Evolutionary conservation across 2,797 vertebrate genomes (phyloP).

Genomic region (Argya squamiceps): DNA sequence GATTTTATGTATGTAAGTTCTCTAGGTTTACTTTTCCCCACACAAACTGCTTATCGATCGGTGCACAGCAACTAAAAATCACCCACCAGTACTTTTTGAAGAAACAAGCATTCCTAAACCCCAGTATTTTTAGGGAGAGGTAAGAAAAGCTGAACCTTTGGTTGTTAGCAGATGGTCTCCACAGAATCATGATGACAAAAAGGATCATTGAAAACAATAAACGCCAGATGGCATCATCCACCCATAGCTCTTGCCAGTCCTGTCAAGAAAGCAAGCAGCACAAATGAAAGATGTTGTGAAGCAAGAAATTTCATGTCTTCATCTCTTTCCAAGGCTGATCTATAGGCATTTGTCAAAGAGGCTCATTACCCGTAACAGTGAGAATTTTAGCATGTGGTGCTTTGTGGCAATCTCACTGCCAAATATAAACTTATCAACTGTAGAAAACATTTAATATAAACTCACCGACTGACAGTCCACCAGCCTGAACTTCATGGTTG

Average conservation of each 20-base stretch:
- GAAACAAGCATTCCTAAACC: neutral
- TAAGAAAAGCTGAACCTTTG: conserved; percentile 84
- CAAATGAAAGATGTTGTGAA: neutral
- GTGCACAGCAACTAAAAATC: neutral
- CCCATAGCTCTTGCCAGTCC: conserved; percentile 96
- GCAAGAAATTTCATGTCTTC: neutral
- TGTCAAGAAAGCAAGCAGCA: conserved; percentile 58
- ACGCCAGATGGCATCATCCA: conserved; percentile 96
- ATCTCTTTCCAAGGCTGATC: neutral
- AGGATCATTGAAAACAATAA: conserved; percentile 95
- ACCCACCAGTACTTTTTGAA: neutral
- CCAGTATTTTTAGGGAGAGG: neutral
- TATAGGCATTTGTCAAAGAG: neutral
- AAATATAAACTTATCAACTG: neutral
- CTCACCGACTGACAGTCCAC: conserved; percentile 94
- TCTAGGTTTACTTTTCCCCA: neutral
- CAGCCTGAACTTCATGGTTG: conserved; percentile 93
- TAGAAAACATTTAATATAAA: conserved; percentile 12
- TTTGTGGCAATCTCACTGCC: neutral
- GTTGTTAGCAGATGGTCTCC: conserved; percentile 93
- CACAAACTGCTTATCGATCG: neutral
- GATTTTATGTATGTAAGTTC: neutral
- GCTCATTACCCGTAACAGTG: neutral
- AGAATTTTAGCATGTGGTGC: neutral
- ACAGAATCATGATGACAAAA: conserved; percentile 95